phyloP scores from a whole-genome alignment of 2,113 vertebrate genomes.

The Glaucidium brasilianum region DNA sequence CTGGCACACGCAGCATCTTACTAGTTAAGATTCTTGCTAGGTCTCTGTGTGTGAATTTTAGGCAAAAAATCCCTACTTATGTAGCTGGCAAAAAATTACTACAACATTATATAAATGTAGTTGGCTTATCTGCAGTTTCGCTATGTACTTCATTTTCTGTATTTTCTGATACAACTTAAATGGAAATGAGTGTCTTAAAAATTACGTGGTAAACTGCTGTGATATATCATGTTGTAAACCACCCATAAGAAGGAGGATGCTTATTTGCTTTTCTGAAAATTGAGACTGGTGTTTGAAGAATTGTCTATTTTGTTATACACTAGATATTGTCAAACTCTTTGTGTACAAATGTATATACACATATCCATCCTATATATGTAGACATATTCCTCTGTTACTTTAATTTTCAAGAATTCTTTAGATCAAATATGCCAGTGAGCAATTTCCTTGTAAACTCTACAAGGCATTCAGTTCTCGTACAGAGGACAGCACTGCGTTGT shows the following conservation, averaged over 20 bases:
- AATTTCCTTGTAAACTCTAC: not conserved
- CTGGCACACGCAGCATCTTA: not conserved
- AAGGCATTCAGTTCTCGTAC: not conserved
- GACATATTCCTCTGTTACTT: not conserved
- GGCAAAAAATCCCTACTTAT: not conserved
- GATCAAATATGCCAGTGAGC: not conserved
- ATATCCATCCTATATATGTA: not conserved
- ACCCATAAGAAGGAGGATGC: not conserved
- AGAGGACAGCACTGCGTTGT: not conserved
- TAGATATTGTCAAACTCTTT: not conserved
- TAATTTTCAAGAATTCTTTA: not conserved
- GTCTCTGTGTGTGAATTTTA: not conserved
- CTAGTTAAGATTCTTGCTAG: not conserved
- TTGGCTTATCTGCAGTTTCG: not conserved
- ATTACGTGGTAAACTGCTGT: not conserved
- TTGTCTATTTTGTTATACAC: not conserved
- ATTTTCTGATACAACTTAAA: not conserved
- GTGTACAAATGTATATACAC: not conserved
- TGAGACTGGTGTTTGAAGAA: not conserved
- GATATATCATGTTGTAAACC: not conserved
- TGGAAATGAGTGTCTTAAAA: not conserved
- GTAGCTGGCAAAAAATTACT: not conserved
- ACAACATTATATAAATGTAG: not conserved
- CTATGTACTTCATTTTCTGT: not conserved
- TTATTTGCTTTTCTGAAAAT: not conserved